phyloP scores from a whole-genome alignment of 2,797 vertebrate species.

The Petrocephalus schoutedeni region DNA sequence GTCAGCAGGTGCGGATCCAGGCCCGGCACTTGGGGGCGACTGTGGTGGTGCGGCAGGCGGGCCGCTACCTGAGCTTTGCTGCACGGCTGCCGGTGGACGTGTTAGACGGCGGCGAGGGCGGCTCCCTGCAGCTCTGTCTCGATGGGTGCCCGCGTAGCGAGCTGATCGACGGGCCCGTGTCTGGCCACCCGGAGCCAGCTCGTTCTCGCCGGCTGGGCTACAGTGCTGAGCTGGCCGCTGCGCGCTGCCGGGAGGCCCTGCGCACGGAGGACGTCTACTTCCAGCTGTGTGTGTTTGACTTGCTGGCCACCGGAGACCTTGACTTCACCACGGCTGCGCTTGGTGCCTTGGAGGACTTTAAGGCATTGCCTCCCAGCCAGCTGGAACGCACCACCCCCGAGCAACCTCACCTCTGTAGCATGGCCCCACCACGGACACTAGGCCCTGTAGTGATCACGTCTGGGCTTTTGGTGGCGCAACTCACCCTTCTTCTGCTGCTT shows the following conservation, averaged over 20 bases:
- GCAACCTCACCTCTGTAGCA: constrained; percentile 50
- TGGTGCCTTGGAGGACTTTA: constrained; percentile 71
- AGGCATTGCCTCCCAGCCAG: constrained; percentile 68
- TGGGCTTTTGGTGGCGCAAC: constrained; percentile 42
- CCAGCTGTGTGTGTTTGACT: constrained; percentile 76
- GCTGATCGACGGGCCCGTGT: constrained; percentile 70
- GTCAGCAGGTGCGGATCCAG: constrained; percentile 68
- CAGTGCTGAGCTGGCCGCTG: constrained; percentile 65
- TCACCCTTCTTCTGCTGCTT: constrained; percentile 55
- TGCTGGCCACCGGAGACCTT: constrained; percentile 70
- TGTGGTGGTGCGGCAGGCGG: constrained; percentile 67
- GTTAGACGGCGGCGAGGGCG: constrained; percentile 59
- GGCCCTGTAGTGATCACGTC: constrained; percentile 33
- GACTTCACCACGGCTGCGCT: constrained; percentile 73
- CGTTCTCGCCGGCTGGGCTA: constrained; percentile 52
- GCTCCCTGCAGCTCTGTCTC: constrained; percentile 69
- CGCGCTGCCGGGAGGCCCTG: constrained; percentile 67
- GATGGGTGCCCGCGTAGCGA: constrained; percentile 71
- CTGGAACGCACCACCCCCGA: constrained; percentile 63
- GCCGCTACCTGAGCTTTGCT: constrained; percentile 74
- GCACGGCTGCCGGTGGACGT: constrained; percentile 71
- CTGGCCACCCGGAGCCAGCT: constrained; percentile 52
- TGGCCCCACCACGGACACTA: constrained; percentile 28
- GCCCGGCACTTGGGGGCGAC: constrained; percentile 69
- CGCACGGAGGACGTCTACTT: constrained; percentile 76